Conservation (phyloP, 2,113 vertebrate species). For the Acrocephalus arundinaceus region DNA sequence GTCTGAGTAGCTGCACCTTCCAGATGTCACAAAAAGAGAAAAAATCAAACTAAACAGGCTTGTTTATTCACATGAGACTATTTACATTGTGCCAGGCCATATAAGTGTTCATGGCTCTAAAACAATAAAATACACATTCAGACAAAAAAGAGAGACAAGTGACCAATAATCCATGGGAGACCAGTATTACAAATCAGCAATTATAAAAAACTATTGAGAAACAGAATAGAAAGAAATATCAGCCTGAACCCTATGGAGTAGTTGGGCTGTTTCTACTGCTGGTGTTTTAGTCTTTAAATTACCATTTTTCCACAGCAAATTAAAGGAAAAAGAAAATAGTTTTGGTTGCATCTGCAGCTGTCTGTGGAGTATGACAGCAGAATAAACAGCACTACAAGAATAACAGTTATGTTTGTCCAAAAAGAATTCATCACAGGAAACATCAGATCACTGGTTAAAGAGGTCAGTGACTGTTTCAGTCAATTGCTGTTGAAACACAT, state of each 20-base stretch:
- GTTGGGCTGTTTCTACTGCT: background rate
- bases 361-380: background rate
- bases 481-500: background rate
- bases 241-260: background rate
- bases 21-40: background rate
- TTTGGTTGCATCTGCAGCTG: background rate
- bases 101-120: background rate
- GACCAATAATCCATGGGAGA: background rate
- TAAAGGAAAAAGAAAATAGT: background rate
- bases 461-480: background rate
- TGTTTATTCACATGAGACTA: background rate
- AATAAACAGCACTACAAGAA: background rate
- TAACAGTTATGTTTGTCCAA: background rate
- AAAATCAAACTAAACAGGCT: background rate
- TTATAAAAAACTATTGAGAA: background rate
- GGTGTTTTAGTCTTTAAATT: background rate
- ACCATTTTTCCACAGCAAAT: background rate
- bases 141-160: background rate
- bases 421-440: background rate
- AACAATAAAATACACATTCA: background rate
- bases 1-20: background rate
- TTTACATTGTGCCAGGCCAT: background rate
- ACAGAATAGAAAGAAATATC: background rate
- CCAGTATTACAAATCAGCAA: background rate
- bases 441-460: background rate